These are phyloP conservation scores for Thymelicus sylvestris DNA, from an alignment of 2,888 invertebrate genomes.

Conservation along the genomic window DNA sequence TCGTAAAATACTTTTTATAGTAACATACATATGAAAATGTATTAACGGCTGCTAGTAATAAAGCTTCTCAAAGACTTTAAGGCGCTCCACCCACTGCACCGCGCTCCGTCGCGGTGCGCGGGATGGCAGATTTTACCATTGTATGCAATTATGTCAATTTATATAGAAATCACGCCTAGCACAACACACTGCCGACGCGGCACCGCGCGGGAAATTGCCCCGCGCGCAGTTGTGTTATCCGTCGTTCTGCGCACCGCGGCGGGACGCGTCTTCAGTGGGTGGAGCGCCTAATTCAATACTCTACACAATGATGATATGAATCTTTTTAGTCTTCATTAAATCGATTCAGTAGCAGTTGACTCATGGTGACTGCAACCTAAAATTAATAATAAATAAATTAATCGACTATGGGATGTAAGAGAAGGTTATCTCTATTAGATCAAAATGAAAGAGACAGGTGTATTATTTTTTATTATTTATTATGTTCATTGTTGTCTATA, in stretches of 20 bases:
- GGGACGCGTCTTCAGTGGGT: no score
- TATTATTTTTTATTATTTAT: no score
- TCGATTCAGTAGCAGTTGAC: background rate
- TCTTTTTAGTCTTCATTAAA: background rate
- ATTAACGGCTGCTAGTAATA: background rate
- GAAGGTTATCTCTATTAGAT: slow-evolving; percentile 37
- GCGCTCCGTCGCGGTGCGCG: no score
- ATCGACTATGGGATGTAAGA: background rate
- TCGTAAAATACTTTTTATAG: background rate
- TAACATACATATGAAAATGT: background rate
- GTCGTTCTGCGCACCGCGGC: no score
- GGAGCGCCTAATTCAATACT: background rate
- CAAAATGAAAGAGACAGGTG: slow-evolving; percentile 57
- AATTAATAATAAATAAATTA: background rate
- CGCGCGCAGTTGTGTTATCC: no score
- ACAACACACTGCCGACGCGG: no score
- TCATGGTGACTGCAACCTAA: background rate
- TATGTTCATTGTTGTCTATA: background rate
- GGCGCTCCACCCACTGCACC: no score
- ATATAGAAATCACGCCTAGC: no score
- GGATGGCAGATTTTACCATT: no score
- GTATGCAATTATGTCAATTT: no score
- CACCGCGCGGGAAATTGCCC: no score
- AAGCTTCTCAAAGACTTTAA: background rate
- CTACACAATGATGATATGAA: background rate